Conservation (phyloP, 2,888 invertebrate genomes). For the Autographa gamma region DNA sequence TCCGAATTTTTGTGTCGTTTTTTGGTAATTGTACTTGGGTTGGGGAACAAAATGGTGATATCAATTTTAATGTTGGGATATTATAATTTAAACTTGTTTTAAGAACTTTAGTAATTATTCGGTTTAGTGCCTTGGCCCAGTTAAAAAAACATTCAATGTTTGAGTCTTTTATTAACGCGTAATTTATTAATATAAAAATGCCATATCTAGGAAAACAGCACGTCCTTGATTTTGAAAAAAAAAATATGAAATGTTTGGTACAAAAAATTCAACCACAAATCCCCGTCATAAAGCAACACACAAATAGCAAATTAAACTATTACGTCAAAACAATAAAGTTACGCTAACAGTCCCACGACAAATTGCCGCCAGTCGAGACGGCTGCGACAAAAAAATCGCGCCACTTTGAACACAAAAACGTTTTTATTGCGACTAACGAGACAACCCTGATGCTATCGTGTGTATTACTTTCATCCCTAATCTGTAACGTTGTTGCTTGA, state of each 20-base stretch:
- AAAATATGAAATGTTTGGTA: too few relatives aligned
- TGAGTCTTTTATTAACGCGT: too few relatives aligned
- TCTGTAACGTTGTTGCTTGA: conserved; percentile 73
- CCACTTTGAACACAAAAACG: conserved; percentile 77
- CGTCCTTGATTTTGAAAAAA: too few relatives aligned
- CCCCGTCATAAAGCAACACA: neutral
- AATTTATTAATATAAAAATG: too few relatives aligned
- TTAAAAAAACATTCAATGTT: too few relatives aligned
- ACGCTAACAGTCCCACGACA: conserved; percentile 73
- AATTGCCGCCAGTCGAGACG: conserved; percentile 82
- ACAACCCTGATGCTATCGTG: conserved; percentile 82
- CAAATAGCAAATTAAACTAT: conserved; percentile 47
- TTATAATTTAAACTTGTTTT: too few relatives aligned
- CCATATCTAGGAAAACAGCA: too few relatives aligned
- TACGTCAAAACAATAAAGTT: conserved; percentile 53
- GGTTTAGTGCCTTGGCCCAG: too few relatives aligned
- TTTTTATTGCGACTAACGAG: conserved; percentile 86
- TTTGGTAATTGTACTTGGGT: neutral
- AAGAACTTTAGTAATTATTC: too few relatives aligned
- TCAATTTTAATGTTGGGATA: too few relatives aligned
- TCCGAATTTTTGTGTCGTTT: conserved; percentile 8
- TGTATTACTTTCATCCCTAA: conserved; percentile 88
- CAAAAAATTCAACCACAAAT: neutral
- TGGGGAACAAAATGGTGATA: neutral
- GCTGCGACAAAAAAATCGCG: conserved; percentile 84